Evolutionary conservation across 1,140 invertebrate genomes (phyloP).

Genomic region (Capitella teleta): DNA sequence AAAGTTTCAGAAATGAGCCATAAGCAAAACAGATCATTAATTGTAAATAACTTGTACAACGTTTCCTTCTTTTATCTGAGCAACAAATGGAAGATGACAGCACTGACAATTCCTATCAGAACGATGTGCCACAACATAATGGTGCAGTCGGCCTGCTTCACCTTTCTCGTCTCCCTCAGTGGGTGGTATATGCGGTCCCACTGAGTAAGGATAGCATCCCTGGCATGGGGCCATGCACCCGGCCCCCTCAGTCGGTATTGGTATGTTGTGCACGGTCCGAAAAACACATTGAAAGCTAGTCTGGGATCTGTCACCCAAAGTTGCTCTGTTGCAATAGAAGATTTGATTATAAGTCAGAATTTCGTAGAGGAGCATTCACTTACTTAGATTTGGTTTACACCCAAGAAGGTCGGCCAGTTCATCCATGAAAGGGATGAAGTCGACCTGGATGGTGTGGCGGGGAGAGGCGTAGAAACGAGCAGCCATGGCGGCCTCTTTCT

Average conservation of each 20-base stretch:
- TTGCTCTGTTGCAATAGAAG: background rate
- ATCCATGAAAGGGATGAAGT: slow-evolving; percentile 37
- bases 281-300: slow-evolving; percentile 28
- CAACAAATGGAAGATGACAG: too few relatives aligned
- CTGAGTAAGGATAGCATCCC: slow-evolving; percentile 34
- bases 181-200: background rate
- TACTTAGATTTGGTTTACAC: slow-evolving; percentile 24
- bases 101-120: too few relatives aligned
- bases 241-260: slow-evolving; percentile 44
- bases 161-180: too few relatives aligned
- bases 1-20: too few relatives aligned
- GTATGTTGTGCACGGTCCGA: slow-evolving; percentile 42
- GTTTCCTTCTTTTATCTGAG: too few relatives aligned
- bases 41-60: too few relatives aligned
- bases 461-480: background rate
- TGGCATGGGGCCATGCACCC: slow-evolving; percentile 39
- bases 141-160: too few relatives aligned
- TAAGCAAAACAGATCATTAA: too few relatives aligned
- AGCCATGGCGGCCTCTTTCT: background rate
- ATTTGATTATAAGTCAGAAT: too few relatives aligned
- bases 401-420: slow-evolving; percentile 28
- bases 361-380: too few relatives aligned
- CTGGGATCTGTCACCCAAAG: slow-evolving; percentile 26
- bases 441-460: slow-evolving; percentile 19
- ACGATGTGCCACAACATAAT: too few relatives aligned